Evolutionary conservation across 1,140 invertebrate species (phyloP).

Genomic region (Trichonephila clavata): DNA sequence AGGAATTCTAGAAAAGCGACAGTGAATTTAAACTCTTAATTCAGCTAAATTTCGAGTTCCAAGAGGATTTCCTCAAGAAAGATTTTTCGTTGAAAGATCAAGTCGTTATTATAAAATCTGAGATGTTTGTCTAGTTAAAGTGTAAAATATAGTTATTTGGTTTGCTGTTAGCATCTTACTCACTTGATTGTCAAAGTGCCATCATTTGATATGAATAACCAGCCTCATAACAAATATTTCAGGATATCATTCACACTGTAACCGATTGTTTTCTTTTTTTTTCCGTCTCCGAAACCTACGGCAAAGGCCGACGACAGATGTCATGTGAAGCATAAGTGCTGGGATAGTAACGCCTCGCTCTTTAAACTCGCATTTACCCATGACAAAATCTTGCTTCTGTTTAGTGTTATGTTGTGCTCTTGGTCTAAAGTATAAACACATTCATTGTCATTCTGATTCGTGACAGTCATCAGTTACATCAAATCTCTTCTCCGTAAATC

Average conservation of each 20-base stretch:
- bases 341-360: conserved; percentile 51
- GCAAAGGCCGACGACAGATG: conserved; percentile 66
- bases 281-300: conserved; percentile 10
- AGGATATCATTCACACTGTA: not conserved
- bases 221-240: not conserved
- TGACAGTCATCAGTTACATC: conserved; percentile 21
- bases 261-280: not conserved
- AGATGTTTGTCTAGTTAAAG: no score
- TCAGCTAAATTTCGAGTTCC: no score
- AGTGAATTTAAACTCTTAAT: no score
- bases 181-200: no score
- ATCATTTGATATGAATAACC: not conserved
- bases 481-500: not conserved
- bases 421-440: conserved; percentile 1
- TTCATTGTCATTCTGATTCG: not conserved
- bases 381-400: conserved; percentile 45
- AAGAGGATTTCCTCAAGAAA: no score
- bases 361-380: conserved; percentile 39
- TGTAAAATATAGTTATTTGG: no score
- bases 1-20: no score
- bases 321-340: conserved; percentile 63
- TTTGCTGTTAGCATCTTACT: no score
- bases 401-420: conserved; percentile 50
- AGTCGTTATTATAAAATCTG: no score
- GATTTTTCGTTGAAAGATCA: no score